These are phyloP conservation scores for Tribolium castaneum DNA, from an alignment of 1,140 invertebrate genomes.

Conservation along the genomic window DNA sequence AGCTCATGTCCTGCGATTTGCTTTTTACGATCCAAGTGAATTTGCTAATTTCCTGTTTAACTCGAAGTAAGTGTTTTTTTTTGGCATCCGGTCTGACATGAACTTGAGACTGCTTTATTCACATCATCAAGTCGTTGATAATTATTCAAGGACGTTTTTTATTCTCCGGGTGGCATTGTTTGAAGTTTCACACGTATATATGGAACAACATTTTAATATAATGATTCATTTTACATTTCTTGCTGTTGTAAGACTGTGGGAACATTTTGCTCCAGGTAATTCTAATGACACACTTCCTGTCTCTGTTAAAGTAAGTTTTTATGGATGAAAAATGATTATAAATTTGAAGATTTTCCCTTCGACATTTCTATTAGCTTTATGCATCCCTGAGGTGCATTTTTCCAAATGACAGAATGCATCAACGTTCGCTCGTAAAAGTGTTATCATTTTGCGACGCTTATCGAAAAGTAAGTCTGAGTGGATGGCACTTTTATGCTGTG, in stretches of 20 bases:
- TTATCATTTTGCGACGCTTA: slow-evolving; percentile 4
- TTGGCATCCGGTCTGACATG: background rate
- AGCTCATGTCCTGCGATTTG: background rate
- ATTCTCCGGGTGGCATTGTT: background rate
- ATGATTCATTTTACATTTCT: background rate
- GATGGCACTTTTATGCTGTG: background rate
- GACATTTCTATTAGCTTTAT: slow-evolving; percentile 39
- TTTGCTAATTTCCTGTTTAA: background rate
- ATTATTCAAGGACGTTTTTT: slow-evolving; percentile 14
- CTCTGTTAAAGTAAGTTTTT: background rate
- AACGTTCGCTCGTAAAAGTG: slow-evolving; percentile 19
- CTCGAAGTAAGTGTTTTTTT: background rate
- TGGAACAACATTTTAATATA: slow-evolving; percentile 12
- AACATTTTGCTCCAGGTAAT: background rate
- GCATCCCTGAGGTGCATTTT: slow-evolving; percentile 23
- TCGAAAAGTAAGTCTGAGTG: background rate
- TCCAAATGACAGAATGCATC: slow-evolving; percentile 31
- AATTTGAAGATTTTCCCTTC: background rate
- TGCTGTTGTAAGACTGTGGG: background rate
- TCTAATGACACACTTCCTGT: slow-evolving; percentile 1
- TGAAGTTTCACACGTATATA: background rate
- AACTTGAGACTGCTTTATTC: background rate
- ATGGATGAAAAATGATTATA: background rate
- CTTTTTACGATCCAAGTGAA: no score
- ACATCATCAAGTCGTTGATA: background rate